phyloP scores from a whole-genome alignment of 2,888 invertebrate species.

The Deilephila elpenor region DNA sequence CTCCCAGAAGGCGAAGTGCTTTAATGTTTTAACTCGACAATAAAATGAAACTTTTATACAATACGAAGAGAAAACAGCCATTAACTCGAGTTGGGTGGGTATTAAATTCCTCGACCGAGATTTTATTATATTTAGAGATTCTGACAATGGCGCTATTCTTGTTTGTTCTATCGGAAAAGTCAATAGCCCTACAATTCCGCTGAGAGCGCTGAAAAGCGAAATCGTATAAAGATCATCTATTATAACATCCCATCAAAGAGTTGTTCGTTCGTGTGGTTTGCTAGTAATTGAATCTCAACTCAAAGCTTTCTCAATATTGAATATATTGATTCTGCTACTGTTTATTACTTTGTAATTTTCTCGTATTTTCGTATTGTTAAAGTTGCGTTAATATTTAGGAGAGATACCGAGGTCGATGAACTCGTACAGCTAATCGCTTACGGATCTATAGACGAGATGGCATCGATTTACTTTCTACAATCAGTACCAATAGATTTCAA shows the following conservation, averaged over 20 bases:
- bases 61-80: not conserved
- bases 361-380: not conserved
- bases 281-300: not conserved
- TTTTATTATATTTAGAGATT: not conserved
- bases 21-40: not conserved
- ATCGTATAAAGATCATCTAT: slow-evolving; percentile 33
- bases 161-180: slow-evolving; percentile 20
- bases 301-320: not conserved
- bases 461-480: not conserved
- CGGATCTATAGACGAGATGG: not conserved
- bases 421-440: not conserved
- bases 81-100: not conserved
- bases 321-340: slow-evolving; percentile 1
- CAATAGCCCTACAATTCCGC: slow-evolving; percentile 1
- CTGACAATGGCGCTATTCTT: not conserved
- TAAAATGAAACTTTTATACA: not conserved
- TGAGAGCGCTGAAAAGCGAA: not conserved
- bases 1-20: not conserved
- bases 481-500: not conserved
- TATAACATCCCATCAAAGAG: not conserved
- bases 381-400: not conserved
- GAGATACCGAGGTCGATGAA: not conserved
- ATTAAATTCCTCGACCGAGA: not conserved
- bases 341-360: not conserved
- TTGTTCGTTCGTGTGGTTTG: not conserved